Base-by-base conservation (phyloP, 2,797 vertebrate genomes). In the Corythornis leucogaster region DNA sequence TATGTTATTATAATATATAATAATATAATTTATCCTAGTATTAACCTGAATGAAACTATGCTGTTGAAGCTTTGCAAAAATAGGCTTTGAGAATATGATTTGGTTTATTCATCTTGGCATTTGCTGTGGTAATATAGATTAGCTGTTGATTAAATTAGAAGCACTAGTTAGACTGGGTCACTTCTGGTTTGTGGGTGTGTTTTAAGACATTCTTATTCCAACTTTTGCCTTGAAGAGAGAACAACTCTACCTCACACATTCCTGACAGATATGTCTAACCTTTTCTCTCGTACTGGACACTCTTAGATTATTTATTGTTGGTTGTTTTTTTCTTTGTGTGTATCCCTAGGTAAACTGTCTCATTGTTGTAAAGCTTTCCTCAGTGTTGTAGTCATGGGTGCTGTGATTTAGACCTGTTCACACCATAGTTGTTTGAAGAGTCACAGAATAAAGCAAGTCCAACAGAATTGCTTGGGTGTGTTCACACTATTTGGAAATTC, bases 61-160 rank as follows among this genome's bases (percentile, higher is more conserved):
- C 58, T 73, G 59, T 71, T 90, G 76, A 87, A 73, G 42, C 51
- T 89, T 55, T 46, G 31, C 12, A 38, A 76, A 79, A 70, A 58
- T 51, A 33, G 15, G 40, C 3, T 68, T 73, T 70, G 71, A 31
- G 30, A 84, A 40, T 45, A 64, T 22, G 16, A 35, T 67, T 48
- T 12, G 8, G 33, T 78, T 78, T 59, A 61, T 86, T 68, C 3
- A 5, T 54, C 58, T 62, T 33, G 30, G 26, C 33, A 35, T 94
- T 84, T 90, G 67, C 78, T 83, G 5, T 8, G 2, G 16, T 73
- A 46, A 42, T 9, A 5, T 8, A 61, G 58, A 45, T 64, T 35
- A 80, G 54, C 14, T 58, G 75, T 67, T 69, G 17, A 35, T 51
- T 68, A n/a, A 73, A 64, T 17, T 45, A 74, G 64, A 66, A 74